phyloP scores from a whole-genome alignment of 92 coral and sea anemone genomes.

The Umimayanthus chanpuru region DNA sequence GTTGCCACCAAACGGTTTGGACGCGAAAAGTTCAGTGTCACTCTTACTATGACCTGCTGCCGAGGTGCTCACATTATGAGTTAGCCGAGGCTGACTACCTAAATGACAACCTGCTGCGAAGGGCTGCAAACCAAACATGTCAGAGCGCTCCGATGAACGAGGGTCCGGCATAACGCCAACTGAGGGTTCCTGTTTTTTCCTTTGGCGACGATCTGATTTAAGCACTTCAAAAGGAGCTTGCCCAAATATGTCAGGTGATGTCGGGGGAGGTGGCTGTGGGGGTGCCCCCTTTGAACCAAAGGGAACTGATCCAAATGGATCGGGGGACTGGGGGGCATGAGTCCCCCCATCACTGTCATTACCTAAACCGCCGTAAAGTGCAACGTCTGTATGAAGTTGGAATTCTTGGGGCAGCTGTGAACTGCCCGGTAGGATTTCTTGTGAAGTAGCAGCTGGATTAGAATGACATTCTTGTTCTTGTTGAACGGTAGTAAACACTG shows the following conservation, averaged over 20 bases:
- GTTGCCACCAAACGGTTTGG: neutral
- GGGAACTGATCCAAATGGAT: constrained; percentile 85
- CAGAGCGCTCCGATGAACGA: neutral
- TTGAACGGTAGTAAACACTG: constrained; percentile 55
- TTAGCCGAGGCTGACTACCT: constrained; percentile 2
- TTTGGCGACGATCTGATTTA: constrained; percentile 18
- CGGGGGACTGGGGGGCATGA: constrained; percentile 55
- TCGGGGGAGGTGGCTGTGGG: constrained; percentile 37
- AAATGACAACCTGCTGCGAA: constrained; percentile 26
- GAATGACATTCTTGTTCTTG: constrained; percentile 10
- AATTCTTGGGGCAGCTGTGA: neutral
- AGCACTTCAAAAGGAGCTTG: constrained; percentile 67
- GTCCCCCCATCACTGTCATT: constrained; percentile 53
- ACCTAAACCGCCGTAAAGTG: constrained; percentile 9
- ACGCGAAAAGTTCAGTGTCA: neutral
- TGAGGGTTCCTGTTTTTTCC: neutral
- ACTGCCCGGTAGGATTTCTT: neutral
- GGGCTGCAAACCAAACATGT: constrained; percentile 47
- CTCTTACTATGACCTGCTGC: neutral
- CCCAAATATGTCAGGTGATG: constrained; percentile 73
- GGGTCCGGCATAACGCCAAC: neutral
- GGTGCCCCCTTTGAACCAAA: constrained; percentile 51
- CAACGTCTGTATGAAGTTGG: neutral
- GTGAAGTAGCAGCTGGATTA: neutral
- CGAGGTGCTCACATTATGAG: neutral